Conservation (phyloP, 2,797 vertebrate genomes). For the Otolemur crassicaudatus region DNA sequence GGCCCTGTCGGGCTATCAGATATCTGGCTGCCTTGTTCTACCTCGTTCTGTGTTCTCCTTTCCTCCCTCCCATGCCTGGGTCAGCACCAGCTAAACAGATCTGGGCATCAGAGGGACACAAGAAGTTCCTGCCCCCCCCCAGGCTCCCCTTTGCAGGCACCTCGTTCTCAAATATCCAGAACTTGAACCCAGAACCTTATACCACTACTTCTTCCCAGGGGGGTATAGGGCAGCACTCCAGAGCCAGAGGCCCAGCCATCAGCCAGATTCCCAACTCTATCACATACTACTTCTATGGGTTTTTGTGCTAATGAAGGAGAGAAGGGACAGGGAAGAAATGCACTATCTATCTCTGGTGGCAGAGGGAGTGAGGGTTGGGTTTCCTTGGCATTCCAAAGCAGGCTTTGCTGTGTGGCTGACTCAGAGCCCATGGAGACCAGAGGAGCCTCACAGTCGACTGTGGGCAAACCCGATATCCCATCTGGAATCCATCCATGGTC, state of each 20-base stretch:
- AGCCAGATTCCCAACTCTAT: not conserved
- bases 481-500: constrained; percentile 63
- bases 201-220: not conserved
- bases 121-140: not conserved
- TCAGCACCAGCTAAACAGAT: not conserved
- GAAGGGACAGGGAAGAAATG: not conserved
- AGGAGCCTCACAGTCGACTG: constrained; percentile 55
- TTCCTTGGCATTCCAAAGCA: constrained; percentile 25
- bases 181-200: constrained; percentile 41
- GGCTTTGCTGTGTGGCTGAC: constrained; percentile 53
- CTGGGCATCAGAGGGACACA: not conserved
- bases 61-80: not conserved
- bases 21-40: not conserved
- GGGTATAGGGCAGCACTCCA: not conserved
- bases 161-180: constrained; percentile 31
- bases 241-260: not conserved
- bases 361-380: constrained; percentile 1
- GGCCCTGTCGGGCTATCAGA: not conserved
- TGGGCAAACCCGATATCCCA: constrained; percentile 53
- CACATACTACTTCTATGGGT: not conserved
- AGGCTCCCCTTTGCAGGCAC: not conserved
- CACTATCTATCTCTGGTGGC: not conserved
- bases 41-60: not conserved
- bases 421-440: constrained; percentile 66
- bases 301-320: not conserved